Percentiles rank a stretch among this genome's conserved stretches.
phyloP scores from a whole-genome alignment of 2,888 invertebrate genomes.

The Microdon myrmicae region DNA sequence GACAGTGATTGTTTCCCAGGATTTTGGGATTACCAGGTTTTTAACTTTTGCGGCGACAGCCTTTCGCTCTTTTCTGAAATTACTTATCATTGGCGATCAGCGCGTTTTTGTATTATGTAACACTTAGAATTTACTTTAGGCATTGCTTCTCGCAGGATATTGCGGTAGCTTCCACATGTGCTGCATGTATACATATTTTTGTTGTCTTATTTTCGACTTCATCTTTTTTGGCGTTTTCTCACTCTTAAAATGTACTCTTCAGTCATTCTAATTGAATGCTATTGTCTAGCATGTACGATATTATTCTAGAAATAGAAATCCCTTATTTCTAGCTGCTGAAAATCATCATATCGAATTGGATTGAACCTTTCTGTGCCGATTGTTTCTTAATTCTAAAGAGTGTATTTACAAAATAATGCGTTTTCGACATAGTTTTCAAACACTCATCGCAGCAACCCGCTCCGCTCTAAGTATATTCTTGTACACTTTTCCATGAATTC shows the following conservation, averaged over 20 bases:
- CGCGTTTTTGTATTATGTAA: no score
- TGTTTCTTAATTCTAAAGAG: neutral
- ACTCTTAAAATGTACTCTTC: no score
- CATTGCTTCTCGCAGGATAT: no score
- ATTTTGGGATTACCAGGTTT: conserved; percentile 11
- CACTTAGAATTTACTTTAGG: no score
- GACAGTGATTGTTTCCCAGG: conserved; percentile 30
- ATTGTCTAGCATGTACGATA: conserved; percentile 34
- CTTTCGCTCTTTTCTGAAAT: no score
- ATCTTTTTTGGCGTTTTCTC: neutral
- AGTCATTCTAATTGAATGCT: no score
- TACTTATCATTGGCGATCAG: no score
- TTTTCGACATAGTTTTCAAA: no score
- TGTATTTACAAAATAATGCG: no score
- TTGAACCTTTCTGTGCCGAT: neutral
- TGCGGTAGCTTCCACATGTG: no score
- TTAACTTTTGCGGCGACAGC: no score
- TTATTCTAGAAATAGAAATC: conserved; percentile 47
- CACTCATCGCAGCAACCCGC: no score
- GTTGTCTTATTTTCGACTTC: neutral
- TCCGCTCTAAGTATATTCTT: conserved; percentile 13
- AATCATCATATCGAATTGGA: neutral
- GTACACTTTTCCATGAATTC: conserved; percentile 39
- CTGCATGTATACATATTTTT: conserved; percentile 5
- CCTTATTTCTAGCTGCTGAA: conserved; percentile 36